Conservation (phyloP, 1,140 invertebrate species). For the Teleogryllus occipitalis region DNA sequence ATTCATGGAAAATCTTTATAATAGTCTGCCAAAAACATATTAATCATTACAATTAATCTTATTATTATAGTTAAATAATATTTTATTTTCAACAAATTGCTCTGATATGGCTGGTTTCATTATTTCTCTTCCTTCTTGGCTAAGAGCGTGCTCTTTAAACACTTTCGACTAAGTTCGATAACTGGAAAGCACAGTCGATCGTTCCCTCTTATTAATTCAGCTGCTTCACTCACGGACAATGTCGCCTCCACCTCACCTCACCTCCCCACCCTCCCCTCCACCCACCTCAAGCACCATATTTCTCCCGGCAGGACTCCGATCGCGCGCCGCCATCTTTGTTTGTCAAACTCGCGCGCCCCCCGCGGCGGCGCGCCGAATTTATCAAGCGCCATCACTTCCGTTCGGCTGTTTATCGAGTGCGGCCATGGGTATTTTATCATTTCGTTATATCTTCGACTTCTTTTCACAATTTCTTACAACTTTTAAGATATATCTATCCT, state of each 20-base stretch:
- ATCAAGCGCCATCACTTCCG: not conserved
- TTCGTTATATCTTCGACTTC: conserved; percentile 4
- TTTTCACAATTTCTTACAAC: not conserved
- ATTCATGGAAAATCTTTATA: too few relatives aligned
- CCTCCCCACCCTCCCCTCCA: too few relatives aligned
- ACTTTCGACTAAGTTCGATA: too few relatives aligned
- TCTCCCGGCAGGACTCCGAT: not conserved
- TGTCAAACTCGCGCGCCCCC: not conserved
- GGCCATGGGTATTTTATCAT: not conserved
- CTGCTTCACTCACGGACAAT: not conserved
- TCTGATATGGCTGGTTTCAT: too few relatives aligned
- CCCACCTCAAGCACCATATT: not conserved
- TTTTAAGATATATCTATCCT: conserved; percentile 2
- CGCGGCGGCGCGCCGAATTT: not conserved
- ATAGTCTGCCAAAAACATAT: too few relatives aligned
- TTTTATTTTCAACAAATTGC: too few relatives aligned
- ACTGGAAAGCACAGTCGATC: too few relatives aligned
- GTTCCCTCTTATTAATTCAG: not conserved
- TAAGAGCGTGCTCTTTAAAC: too few relatives aligned
- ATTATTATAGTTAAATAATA: too few relatives aligned
- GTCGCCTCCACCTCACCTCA: not conserved
- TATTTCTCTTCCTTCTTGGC: too few relatives aligned
- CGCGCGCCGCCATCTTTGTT: not conserved
- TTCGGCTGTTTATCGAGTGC: not conserved
- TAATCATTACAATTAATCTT: too few relatives aligned